These are phyloP conservation scores for Solenopsis fugax DNA, from an alignment of 1,140 invertebrate genomes.

Conservation along the genomic window DNA sequence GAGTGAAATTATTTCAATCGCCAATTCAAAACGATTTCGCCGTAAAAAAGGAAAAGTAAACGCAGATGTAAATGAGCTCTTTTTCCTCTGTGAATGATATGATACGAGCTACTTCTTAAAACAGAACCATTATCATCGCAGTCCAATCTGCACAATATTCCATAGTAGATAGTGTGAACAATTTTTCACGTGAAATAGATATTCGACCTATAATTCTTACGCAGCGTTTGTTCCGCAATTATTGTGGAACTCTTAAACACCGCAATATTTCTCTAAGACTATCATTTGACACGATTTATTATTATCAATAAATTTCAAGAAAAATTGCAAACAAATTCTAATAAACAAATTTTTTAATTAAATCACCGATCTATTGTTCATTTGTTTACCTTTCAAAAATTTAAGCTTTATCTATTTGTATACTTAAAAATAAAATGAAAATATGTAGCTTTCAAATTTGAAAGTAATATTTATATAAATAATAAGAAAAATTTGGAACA, in stretches of 20 bases:
- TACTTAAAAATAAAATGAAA: background rate
- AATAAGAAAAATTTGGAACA: background rate
- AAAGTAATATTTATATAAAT: background rate
- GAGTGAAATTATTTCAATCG: background rate
- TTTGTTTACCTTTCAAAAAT: background rate
- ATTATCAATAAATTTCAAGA: background rate
- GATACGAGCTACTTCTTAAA: conserved; percentile 35
- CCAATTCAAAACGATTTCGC: background rate
- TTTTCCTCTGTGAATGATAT: conserved; percentile 19
- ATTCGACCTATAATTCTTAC: background rate
- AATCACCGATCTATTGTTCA: background rate
- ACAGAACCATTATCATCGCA: conserved; percentile 49
- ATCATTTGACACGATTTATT: background rate
- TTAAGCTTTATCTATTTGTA: background rate
- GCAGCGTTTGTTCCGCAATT: background rate
- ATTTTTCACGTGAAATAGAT: conserved; percentile 8
- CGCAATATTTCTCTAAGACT: background rate
- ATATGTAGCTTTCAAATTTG: background rate
- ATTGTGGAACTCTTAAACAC: background rate
- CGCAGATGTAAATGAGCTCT: conserved; percentile 47
- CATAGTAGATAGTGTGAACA: conserved; percentile 12
- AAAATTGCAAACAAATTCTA: background rate
- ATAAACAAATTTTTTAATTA: background rate
- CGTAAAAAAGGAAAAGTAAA: conserved; percentile 16
- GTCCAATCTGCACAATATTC: conserved; percentile 36